Conservation (phyloP, 2,797 vertebrate species). For the Chloroceryle inda region DNA sequence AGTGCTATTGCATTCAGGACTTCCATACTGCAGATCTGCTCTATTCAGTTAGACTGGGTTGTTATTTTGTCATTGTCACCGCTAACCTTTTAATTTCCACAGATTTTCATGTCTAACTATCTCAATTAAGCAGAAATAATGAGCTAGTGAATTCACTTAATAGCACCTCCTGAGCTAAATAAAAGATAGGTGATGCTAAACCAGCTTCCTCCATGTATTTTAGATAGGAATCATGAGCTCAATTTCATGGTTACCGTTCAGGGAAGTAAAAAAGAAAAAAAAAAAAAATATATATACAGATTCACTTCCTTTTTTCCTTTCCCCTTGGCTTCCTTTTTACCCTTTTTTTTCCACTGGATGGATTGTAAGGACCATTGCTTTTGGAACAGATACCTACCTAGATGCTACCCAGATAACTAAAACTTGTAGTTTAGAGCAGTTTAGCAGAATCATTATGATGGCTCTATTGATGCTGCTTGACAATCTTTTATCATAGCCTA, state of each 20-base stretch:
- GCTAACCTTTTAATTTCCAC: background rate
- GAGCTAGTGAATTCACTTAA: background rate
- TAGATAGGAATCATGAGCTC: background rate
- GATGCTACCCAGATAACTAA: background rate
- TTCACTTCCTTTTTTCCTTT: background rate
- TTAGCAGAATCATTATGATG: background rate
- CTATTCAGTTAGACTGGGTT: background rate
- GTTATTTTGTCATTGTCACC: background rate
- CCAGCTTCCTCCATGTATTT: background rate
- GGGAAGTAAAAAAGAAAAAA: background rate
- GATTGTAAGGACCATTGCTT: background rate
- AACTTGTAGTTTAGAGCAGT: background rate
- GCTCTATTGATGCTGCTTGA: background rate
- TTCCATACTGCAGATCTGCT: background rate
- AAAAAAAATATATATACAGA: too few relatives aligned
- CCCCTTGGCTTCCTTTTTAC: background rate
- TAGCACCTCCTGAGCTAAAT: background rate
- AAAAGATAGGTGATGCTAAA: background rate
- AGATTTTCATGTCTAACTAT: background rate
- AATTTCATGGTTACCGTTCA: background rate
- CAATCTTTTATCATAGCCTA: background rate
- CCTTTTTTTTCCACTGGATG: background rate
- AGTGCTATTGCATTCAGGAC: background rate
- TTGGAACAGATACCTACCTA: background rate
- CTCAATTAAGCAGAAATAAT: background rate